These are phyloP conservation scores for Leucophora obtusa DNA, from an alignment of 2,888 invertebrate genomes.

Conservation along the genomic window DNA sequence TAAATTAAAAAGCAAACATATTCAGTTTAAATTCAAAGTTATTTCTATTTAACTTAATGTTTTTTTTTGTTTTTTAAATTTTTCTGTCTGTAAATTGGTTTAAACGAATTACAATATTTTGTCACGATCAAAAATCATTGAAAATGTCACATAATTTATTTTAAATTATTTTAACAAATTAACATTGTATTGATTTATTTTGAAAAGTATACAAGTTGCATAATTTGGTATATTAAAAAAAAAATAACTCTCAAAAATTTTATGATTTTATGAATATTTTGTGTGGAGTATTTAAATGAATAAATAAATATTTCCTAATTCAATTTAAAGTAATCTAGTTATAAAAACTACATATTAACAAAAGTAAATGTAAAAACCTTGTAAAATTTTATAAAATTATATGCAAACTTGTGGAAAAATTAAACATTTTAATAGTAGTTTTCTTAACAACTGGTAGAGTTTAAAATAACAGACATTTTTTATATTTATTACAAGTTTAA, in stretches of 20 bases:
- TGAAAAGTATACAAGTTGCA: background rate
- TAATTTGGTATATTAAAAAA: background rate
- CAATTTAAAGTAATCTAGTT: slow-evolving; percentile 16
- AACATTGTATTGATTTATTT: background rate
- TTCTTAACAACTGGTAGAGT: background rate
- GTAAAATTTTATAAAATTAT: background rate
- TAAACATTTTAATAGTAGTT: background rate
- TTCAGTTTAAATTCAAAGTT: too few species aligned
- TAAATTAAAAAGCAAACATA: too few species aligned
- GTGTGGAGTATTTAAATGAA: background rate
- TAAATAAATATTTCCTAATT: slow-evolving; percentile 38
- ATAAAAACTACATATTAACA: background rate
- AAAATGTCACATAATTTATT: slow-evolving; percentile 32
- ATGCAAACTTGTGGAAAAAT: background rate
- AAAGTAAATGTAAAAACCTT: slow-evolving; percentile 1
- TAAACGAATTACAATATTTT: slow-evolving; percentile 6
- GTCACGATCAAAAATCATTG: slow-evolving; percentile 28
- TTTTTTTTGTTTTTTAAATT: too few species aligned
- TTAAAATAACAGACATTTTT: background rate
- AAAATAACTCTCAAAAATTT: background rate
- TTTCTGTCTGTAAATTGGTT: too few species aligned
- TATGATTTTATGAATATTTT: background rate
- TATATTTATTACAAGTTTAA: background rate
- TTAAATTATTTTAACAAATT: slow-evolving; percentile 6
- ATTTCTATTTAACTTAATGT: too few species aligned